Conservation (phyloP, 2,797 vertebrate genomes). For the Amphiprion clarkii region DNA sequence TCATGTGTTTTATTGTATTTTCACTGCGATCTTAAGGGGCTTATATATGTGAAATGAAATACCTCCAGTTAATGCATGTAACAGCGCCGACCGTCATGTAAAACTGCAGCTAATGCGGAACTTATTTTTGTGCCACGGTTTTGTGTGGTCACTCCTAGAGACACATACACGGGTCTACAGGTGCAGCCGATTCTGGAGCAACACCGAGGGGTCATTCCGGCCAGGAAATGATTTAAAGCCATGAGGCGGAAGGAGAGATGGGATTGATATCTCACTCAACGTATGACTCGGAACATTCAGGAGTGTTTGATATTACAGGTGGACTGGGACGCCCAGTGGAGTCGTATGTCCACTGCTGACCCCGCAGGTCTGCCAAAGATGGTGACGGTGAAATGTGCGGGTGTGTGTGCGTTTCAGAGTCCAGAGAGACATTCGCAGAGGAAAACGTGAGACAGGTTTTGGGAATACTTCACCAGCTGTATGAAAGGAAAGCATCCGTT, state of each 20-base stretch:
- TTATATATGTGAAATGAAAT: conserved; percentile 54
- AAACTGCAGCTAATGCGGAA: conserved; percentile 18
- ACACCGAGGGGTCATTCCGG: conserved; percentile 19
- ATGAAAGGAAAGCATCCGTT: conserved; percentile 35
- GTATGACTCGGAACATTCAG: conserved; percentile 31
- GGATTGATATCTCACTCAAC: conserved; percentile 62
- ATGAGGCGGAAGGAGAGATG: conserved; percentile 40
- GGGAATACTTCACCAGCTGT: conserved; percentile 57
- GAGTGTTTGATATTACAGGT: conserved; percentile 72
- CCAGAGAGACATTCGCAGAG: conserved; percentile 30
- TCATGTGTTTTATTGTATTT: conserved; percentile 53
- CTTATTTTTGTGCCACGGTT: background rate
- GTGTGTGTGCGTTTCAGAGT: conserved; percentile 13
- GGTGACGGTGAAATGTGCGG: conserved; percentile 49
- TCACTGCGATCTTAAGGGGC: conserved; percentile 32
- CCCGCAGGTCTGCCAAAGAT: conserved; percentile 52
- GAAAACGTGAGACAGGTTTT: conserved; percentile 31
- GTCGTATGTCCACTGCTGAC: conserved; percentile 60
- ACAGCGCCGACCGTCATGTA: conserved; percentile 8
- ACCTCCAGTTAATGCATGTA: conserved; percentile 41
- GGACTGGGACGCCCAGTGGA: conserved; percentile 62
- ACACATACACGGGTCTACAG: conserved; percentile 35
- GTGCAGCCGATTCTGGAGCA: conserved; percentile 45
- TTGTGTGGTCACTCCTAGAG: conserved; percentile 35
- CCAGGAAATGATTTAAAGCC: conserved; percentile 68